These are phyloP conservation scores for Coendou prehensilis DNA, from an alignment of 2,797 vertebrate species.

Conservation along the genomic window DNA sequence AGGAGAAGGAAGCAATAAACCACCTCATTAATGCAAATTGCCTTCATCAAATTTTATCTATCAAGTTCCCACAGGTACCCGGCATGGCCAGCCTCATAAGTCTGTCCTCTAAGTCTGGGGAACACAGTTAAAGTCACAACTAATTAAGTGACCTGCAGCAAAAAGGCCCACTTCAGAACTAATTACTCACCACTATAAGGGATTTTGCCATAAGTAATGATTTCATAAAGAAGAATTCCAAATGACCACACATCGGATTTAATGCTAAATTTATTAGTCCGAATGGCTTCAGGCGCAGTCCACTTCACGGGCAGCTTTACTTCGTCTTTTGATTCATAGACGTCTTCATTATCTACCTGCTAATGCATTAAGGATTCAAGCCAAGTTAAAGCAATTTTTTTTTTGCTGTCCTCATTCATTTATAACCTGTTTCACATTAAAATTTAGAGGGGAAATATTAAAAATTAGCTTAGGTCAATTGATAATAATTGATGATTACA, in stretches of 20 bases:
- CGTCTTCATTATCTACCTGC: constrained; percentile 91
- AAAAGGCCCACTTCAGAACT: constrained; percentile 66
- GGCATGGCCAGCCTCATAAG: constrained; percentile 62
- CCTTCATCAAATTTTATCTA: constrained; percentile 76
- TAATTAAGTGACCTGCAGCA: constrained; percentile 72
- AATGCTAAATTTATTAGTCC: constrained; percentile 93
- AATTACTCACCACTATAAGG: constrained; percentile 94
- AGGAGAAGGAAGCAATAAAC: constrained; percentile 73
- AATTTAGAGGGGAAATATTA: constrained; percentile 53
- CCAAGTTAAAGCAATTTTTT: constrained; percentile 61
- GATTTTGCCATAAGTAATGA: constrained; percentile 96
- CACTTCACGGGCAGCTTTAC: constrained; percentile 97
- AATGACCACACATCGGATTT: constrained; percentile 99
- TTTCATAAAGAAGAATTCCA: constrained; percentile 97
- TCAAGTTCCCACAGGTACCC: constrained; percentile 50
- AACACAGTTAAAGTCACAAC: constrained; percentile 73
- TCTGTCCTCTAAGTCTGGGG: constrained; percentile 66
- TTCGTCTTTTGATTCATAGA: constrained; percentile 94
- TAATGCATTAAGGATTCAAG: constrained; percentile 77
- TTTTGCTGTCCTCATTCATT: constrained; percentile 37
- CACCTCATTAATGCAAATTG: constrained; percentile 81
- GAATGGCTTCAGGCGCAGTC: constrained; percentile 96
- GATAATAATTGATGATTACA: constrained; percentile 68
- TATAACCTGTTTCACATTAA: constrained; percentile 53
- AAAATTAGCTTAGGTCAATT: constrained; percentile 77